Evolutionary conservation across 2,888 invertebrate genomes (phyloP), one percentile per base, ranked within the genome.

Genomic region (Eurytoma californica): DNA sequence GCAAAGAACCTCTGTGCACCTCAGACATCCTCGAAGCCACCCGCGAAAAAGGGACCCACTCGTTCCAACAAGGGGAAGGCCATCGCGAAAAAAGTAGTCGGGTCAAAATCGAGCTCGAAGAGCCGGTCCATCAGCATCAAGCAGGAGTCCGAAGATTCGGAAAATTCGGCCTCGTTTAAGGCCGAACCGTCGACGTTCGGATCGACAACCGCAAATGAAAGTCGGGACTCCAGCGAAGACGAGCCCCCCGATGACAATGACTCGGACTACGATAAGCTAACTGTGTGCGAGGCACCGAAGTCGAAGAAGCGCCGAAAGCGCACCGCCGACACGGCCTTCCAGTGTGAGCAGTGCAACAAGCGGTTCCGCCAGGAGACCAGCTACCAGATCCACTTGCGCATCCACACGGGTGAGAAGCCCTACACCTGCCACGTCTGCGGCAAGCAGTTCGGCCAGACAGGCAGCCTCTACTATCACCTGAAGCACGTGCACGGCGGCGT

Each of bases 391-490:
- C 87, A 87, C 72, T 68, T 84, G 77, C 79, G 84, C 55, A 75
- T 79, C 24, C 87, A 87, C 57, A 83, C 84, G 0, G 85, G 84
- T 0, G 87, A 86, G 47, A 88, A 87, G 66, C 82, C 86, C 2
- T 91, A 91, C 39, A 90, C 90, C 2, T 93, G 93, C 82, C 91
- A 91, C 14, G 87, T 90, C 55, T 92, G 92, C 84, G 88, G 88
- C 3, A 92, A 92, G 82, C 88, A 87, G 68, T 92, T 91, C 86
- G 88, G 86, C 2, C 91, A 91, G n/a, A 86, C 91, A 0, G 92
- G 92, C 2, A 91, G 91, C 84, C 91, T 92, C 81, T 91, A 91
- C 85, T 92, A 92, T 83, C 93, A 93, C 84, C 84, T 92, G 81
- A 92, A 91, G 80, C 90, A 92, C 84, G 88, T 89, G 14, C 93